Conservation (phyloP, 2,888 invertebrate species). For the Drosophila algonquin region DNA sequence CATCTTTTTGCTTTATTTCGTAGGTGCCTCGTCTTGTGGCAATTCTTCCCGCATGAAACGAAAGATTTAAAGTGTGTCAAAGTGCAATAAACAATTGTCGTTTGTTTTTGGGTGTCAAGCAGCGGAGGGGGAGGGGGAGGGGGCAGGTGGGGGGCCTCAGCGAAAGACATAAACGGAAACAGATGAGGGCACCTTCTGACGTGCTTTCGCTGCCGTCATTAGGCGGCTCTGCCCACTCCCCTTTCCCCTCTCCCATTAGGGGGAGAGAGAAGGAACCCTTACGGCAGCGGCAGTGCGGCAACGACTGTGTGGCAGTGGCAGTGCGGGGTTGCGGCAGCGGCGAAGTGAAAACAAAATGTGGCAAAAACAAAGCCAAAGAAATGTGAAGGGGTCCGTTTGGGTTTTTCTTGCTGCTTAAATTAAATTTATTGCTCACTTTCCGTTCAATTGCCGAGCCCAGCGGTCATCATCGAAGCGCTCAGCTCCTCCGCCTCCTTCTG, state of each 20-base stretch:
- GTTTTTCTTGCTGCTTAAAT: slow-evolving; percentile 53
- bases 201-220: slow-evolving; percentile 64
- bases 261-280: slow-evolving; percentile 40
- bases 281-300: slow-evolving; percentile 7
- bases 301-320: no score
- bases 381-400: slow-evolving; percentile 46
- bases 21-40: slow-evolving; percentile 24
- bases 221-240: slow-evolving; percentile 2
- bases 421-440: slow-evolving; percentile 69
- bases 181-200: slow-evolving; percentile 50
- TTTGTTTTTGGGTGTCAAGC: slow-evolving; percentile 41
- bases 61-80: slow-evolving; percentile 70
- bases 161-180: slow-evolving; percentile 18
- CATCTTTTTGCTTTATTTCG: slow-evolving; percentile 15
- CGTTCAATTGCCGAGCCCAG: slow-evolving; percentile 64
- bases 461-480: slow-evolving; percentile 47
- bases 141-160: background rate
- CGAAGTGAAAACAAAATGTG: slow-evolving; percentile 48
- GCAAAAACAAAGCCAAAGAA: slow-evolving; percentile 75
- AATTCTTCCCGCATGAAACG: slow-evolving; percentile 26
- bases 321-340: slow-evolving; percentile 9
- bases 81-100: slow-evolving; percentile 75
- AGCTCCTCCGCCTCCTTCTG: slow-evolving; percentile 1
- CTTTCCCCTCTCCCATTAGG: background rate
- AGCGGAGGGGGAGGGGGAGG: slow-evolving; percentile 1